Evolutionary conservation across 2,797 vertebrate genomes (phyloP).

Genomic region (Emydoidea blandingii): DNA sequence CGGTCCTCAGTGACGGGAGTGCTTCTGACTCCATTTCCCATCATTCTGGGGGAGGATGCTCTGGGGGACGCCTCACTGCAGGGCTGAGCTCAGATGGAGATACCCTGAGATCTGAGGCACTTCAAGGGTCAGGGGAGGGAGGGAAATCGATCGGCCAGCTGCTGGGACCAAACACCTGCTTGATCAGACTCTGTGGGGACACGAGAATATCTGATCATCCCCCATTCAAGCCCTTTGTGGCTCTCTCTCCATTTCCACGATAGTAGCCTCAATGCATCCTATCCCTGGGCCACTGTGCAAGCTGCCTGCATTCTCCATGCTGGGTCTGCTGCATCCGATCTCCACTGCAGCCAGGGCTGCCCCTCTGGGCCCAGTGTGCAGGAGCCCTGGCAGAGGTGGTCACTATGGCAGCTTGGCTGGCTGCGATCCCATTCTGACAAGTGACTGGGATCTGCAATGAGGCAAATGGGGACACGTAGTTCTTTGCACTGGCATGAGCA

Average conservation of each 20-base stretch:
- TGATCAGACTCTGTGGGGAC: background rate
- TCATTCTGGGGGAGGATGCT: background rate
- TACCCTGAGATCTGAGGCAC: no score
- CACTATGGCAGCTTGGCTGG: background rate
- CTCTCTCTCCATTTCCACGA: rapidly evolving
- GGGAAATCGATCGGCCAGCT: background rate
- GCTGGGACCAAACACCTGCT: background rate
- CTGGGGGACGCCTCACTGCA: background rate
- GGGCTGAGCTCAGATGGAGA: background rate
- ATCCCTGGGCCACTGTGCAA: background rate
- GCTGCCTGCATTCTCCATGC: background rate
- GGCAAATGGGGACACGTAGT: background rate
- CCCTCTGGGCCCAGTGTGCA: background rate
- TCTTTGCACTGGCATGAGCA: slow-evolving; percentile 12
- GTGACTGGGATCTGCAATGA: slow-evolving; percentile 2
- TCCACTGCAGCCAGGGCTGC: background rate
- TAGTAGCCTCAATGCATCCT: background rate
- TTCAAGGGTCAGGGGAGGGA: background rate
- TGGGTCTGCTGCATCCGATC: background rate
- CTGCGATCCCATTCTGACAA: rapidly evolving
- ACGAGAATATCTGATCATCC: background rate
- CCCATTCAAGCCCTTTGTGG: background rate
- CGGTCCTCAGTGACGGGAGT: no score
- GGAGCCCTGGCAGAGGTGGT: background rate
- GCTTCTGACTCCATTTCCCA: no score